phyloP scores from a whole-genome alignment of 2,888 invertebrate genomes.

The Dioctria rufipes region DNA sequence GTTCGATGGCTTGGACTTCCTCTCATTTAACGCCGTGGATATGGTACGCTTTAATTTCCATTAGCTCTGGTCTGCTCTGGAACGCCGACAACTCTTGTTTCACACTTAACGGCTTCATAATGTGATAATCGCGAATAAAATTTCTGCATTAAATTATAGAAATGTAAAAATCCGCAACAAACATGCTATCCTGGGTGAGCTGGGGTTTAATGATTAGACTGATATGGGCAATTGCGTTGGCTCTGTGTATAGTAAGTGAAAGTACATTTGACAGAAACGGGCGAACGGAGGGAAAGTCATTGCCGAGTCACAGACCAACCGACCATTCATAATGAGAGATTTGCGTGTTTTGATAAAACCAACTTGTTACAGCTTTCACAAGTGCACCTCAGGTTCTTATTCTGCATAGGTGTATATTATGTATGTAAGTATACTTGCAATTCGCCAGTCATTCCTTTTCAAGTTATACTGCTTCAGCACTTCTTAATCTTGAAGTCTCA shows the following conservation, averaged over 20 bases:
- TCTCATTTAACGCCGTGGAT: too few relatives aligned
- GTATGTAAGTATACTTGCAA: not conserved
- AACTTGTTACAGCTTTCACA: constrained; percentile 43
- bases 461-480: constrained; percentile 19
- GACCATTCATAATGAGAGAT: constrained; percentile 52
- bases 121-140: constrained; percentile 48
- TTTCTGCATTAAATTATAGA: constrained; percentile 39
- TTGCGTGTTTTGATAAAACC: constrained; percentile 50
- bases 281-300: constrained; percentile 1
- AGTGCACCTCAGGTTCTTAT: constrained; percentile 5
- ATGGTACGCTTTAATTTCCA: too few relatives aligned
- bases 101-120: constrained; percentile 36
- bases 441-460: constrained; percentile 25
- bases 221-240: constrained; percentile 35
- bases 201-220: constrained; percentile 15
- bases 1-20: too few relatives aligned
- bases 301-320: constrained; percentile 4
- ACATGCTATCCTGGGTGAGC: not conserved
- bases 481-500: constrained; percentile 25
- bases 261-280: not conserved
- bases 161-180: constrained; percentile 2
- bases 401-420: not conserved
- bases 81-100: constrained; percentile 2
- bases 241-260: not conserved
- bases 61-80: not conserved